These are phyloP conservation scores for Eucera pruinosa DNA, from an alignment of 2,888 invertebrate species.

Conservation along the genomic window DNA sequence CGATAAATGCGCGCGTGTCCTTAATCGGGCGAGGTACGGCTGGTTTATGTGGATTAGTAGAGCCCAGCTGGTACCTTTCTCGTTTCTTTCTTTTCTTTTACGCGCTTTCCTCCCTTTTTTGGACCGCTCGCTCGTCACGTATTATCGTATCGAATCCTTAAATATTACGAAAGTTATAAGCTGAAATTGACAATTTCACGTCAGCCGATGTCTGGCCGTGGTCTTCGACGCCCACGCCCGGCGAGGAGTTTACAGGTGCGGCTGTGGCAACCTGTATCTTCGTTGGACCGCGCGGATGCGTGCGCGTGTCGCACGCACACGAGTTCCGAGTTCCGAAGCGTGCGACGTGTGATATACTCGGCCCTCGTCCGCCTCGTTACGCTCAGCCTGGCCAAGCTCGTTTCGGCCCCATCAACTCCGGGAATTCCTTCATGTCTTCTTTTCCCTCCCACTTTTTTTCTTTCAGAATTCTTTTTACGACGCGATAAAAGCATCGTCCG, in stretches of 20 bases:
- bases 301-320: slow-evolving; percentile 52
- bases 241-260: slow-evolving; percentile 81
- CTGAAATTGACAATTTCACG: slow-evolving; percentile 68
- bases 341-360: slow-evolving; percentile 60
- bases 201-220: slow-evolving; percentile 70
- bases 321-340: slow-evolving; percentile 61
- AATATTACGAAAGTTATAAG: slow-evolving; percentile 50
- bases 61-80: background rate
- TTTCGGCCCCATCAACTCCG: slow-evolving; percentile 25
- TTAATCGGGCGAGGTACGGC: slow-evolving; percentile 36
- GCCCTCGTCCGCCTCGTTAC: slow-evolving; percentile 57
- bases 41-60: slow-evolving; percentile 26
- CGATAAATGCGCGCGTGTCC: slow-evolving; percentile 41
- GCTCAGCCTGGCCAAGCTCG: slow-evolving; percentile 37
- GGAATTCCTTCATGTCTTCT: slow-evolving; percentile 18
- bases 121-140: background rate
- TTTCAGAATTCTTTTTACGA: background rate
- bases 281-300: slow-evolving; percentile 57
- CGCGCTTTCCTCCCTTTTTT: background rate
- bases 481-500: slow-evolving; percentile 11
- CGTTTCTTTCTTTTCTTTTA: background rate
- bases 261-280: slow-evolving; percentile 81
- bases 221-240: slow-evolving; percentile 78
- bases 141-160: slow-evolving; percentile 8
- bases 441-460: background rate